Conservation (phyloP, 1,140 invertebrate species). For the Macrobrachium rosenbergii region DNA sequence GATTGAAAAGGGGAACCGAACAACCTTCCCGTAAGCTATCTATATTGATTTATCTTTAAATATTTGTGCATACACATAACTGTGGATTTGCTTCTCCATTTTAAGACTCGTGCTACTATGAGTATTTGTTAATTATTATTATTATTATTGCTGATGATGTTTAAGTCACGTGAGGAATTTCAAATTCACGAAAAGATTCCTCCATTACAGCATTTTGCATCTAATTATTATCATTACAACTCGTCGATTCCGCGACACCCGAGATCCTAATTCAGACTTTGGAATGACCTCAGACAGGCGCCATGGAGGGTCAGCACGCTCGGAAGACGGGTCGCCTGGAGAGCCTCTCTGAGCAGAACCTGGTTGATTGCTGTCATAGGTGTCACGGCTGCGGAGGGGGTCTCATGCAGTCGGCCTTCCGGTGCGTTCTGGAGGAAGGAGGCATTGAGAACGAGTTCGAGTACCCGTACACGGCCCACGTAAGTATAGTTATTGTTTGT, state of each 20-base stretch:
- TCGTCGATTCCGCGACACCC: background rate
- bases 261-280: background rate
- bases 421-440: slow-evolving; percentile 81
- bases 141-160: no score
- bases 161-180: no score
- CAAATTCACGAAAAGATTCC: no score
- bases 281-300: background rate
- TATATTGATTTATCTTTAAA: no score
- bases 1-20: no score
- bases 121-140: no score
- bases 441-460: slow-evolving; percentile 91
- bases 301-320: slow-evolving; percentile 70
- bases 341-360: slow-evolving; percentile 75
- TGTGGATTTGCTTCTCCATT: no score
- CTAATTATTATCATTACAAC: background rate
- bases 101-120: no score
- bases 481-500: no score
- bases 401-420: slow-evolving; percentile 91
- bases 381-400: slow-evolving; percentile 79
- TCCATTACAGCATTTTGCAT: no score
- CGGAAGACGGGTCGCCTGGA: slow-evolving; percentile 20
- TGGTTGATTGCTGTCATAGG: slow-evolving; percentile 75
- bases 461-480: slow-evolving; percentile 75
- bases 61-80: no score
- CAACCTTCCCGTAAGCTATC: no score